Evolutionary conservation across 2,888 invertebrate species (phyloP).

Genomic region (Harpagoxenus sublaevis): DNA sequence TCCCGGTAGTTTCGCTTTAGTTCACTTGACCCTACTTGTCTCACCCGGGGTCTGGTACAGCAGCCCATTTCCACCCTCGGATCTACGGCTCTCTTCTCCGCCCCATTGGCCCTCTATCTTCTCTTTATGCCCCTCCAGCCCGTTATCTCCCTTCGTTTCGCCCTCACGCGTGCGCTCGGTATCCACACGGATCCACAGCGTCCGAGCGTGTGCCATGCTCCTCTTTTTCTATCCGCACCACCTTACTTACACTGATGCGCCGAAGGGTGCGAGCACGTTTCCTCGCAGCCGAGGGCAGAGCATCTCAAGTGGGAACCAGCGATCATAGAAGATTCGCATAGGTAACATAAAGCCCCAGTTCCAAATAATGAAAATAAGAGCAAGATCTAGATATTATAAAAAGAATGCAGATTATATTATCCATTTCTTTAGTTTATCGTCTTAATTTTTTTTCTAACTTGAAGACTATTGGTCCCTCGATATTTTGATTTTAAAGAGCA

Average conservation of each 20-base stretch:
- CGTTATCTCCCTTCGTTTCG: slow-evolving; percentile 58
- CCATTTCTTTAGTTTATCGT: background rate
- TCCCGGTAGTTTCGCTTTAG: slow-evolving; percentile 81
- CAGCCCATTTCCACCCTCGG: slow-evolving; percentile 68
- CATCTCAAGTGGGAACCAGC: slow-evolving; percentile 8
- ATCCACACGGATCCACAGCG: slow-evolving; percentile 5
- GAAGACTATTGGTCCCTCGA: background rate
- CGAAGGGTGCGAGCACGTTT: slow-evolving; percentile 31
- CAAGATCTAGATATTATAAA: background rate
- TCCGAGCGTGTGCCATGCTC: slow-evolving; percentile 10
- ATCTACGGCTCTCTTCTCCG: slow-evolving; percentile 51
- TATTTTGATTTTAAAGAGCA: background rate
- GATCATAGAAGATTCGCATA: background rate
- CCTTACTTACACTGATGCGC: slow-evolving; percentile 38
- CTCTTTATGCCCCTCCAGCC: slow-evolving; percentile 57
- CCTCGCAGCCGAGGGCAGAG: slow-evolving; percentile 8
- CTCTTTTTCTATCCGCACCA: slow-evolving; percentile 35
- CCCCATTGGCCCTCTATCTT: slow-evolving; percentile 55
- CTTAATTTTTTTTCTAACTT: background rate
- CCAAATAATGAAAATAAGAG: background rate
- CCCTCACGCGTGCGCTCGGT: slow-evolving; percentile 42
- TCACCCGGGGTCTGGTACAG: slow-evolving; percentile 68
- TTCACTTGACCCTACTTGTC: slow-evolving; percentile 85
- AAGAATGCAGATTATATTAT: background rate
- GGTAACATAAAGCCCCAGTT: background rate